Evolutionary conservation across 2,113 vertebrate species (phyloP).

Genomic region (Sceloporus tristichus): DNA sequence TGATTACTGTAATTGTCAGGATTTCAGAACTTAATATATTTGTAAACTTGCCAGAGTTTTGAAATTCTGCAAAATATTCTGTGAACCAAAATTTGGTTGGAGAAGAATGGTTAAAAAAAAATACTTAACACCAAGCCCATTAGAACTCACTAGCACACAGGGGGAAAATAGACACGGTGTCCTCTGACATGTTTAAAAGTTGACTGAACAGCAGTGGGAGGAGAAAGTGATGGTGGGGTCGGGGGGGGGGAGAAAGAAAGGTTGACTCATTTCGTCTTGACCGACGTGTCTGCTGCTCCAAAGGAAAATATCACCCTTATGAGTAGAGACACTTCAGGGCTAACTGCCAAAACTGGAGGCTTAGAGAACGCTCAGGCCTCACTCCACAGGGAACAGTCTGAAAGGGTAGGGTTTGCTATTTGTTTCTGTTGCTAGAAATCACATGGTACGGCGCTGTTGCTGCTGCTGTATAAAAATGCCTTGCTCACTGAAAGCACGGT

Average conservation of each 20-base stretch:
- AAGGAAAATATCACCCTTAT: neutral
- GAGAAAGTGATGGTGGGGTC: neutral
- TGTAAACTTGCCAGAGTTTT: neutral
- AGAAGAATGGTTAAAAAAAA: neutral
- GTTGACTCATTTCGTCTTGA: neutral
- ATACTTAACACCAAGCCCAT: neutral
- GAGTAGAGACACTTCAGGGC: neutral
- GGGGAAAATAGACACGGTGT: neutral
- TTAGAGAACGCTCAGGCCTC: neutral
- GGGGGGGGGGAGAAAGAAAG: neutral
- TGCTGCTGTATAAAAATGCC: conserved; percentile 4
- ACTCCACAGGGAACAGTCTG: conserved; percentile 14
- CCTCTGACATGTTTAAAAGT: neutral
- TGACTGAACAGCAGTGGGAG: no score
- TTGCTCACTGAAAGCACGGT: neutral
- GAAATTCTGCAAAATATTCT: no score
- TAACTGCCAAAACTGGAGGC: neutral
- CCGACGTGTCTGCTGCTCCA: neutral
- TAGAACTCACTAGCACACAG: neutral
- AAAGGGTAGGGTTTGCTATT: neutral
- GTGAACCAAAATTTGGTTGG: neutral
- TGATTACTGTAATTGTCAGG: neutral
- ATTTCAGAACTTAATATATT: neutral
- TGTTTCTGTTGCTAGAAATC: conserved; percentile 1
- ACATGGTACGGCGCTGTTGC: neutral